A percentile compares a stretch with the other conserved stretches of the same genome.
phyloP scores from a whole-genome alignment of 2,113 vertebrate genomes.

The Spermophilus dauricus region DNA sequence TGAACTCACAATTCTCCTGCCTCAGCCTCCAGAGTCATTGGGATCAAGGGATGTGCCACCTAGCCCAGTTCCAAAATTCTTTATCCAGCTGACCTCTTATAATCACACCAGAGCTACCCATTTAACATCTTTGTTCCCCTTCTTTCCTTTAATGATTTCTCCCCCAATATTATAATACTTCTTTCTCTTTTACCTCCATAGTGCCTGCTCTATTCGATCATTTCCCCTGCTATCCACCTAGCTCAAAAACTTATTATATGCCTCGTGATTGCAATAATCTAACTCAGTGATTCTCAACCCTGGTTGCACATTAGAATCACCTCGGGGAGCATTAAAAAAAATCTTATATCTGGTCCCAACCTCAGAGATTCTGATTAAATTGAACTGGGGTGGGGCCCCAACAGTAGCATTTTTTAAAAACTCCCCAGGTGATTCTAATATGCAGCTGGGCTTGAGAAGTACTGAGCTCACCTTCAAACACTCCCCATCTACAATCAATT shows the following conservation, averaged over 20 bases:
- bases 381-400: neutral
- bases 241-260: conserved; percentile 81
- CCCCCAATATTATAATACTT: neutral
- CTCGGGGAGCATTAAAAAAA: conserved; percentile 60
- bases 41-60: too few species aligned
- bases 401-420: neutral
- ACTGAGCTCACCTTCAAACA: neutral
- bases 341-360: conserved; percentile 58
- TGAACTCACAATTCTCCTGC: too few species aligned
- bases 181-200: neutral
- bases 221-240: conserved; percentile 62
- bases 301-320: conserved; percentile 71
- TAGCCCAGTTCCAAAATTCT: neutral
- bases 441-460: neutral
- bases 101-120: neutral
- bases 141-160: conserved; percentile 30
- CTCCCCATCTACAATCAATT: conserved; percentile 52
- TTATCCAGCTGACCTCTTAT: neutral
- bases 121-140: neutral
- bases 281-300: conserved; percentile 73
- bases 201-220: conserved; percentile 22
- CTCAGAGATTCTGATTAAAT: conserved; percentile 73
- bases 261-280: conserved; percentile 77
- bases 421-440: conserved; percentile 6
- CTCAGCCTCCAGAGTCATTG: too few species aligned